Percentiles rank a stretch among this genome's conserved stretches.
These are phyloP conservation scores for Todus mexicanus DNA, from an alignment of 2,797 vertebrate species.

Conservation along the genomic window DNA sequence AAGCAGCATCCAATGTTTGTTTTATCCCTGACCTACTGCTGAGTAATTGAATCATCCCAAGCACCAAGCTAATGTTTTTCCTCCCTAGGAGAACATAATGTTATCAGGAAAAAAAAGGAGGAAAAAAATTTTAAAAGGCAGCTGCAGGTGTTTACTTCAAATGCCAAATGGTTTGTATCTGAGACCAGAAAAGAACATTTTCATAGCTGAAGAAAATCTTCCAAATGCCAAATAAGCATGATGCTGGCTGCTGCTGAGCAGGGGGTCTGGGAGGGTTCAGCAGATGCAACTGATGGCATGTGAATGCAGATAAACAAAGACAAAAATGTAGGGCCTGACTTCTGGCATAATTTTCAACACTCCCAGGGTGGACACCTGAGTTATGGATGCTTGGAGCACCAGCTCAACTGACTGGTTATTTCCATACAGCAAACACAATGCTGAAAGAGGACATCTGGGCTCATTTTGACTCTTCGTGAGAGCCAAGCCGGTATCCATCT, in stretches of 20 bases:
- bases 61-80: constrained; percentile 22
- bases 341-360: neutral
- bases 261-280: neutral
- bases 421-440: neutral
- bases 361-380: neutral
- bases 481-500: neutral
- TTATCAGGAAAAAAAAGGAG: neutral
- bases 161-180: neutral
- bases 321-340: neutral
- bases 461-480: neutral
- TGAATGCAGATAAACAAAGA: neutral
- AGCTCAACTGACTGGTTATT: neutral
- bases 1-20: neutral
- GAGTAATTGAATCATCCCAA: constrained; percentile 53
- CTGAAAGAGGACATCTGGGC: neutral
- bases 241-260: neutral
- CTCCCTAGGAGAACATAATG: constrained; percentile 27
- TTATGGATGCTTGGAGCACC: neutral
- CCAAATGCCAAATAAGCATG: neutral
- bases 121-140: neutral
- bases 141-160: constrained; percentile 21
- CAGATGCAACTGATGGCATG: neutral
- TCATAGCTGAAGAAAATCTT: neutral
- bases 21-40: constrained; percentile 27
- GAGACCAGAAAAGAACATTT: neutral